Evolutionary conservation across 2,888 invertebrate species (phyloP), one percentile per base, ranked within the genome.

Genomic region (Clistopyga incitator): DNA sequence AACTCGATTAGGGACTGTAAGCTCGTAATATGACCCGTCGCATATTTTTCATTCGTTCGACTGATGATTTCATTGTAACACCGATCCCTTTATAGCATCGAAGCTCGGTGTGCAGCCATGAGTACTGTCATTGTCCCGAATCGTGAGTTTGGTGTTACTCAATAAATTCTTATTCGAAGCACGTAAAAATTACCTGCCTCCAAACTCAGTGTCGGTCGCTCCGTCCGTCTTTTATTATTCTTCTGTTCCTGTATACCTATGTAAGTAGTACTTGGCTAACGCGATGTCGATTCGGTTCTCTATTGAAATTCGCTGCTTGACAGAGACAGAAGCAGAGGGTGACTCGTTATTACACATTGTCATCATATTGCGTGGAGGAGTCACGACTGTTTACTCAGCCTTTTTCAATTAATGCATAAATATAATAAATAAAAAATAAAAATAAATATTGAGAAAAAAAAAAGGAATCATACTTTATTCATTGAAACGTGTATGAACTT

Each of bases 31-130:
- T 78, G 80, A 67, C 29, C 50, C 54, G 67, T 74, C 76, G 77
- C 68, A 59, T 74, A 64, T 68, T 78, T 81, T 38, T 64, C 77
- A 38, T 54, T 75, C 68, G 77, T 76, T 81, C 86, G 84, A 90
- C 89, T 91, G 90, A 88, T 88, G 87, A 84, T 81, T 72, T 64
- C 80, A 85, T 87, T 85, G 84, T 88, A 89, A 89, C 86, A 89
- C 87, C 90, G 90, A 89, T 85, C 84, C 85, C 87, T 91, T 90
- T 90, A 90, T 91, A 91, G 64, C 86, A 71, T 77, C 78, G 84
- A 77, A 68, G 59, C 74, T 50, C 79, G 86, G 87, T 80, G 83
- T 72, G 76, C 71, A 68, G 71, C 54, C 88, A 47, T 29, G 72
- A 87, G 87, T 87, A 84, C 71, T 89, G 89, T 84, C 78, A 61